Base-by-base conservation (phyloP, 2,888 invertebrate genomes). In the Harpalus rufipes region DNA sequence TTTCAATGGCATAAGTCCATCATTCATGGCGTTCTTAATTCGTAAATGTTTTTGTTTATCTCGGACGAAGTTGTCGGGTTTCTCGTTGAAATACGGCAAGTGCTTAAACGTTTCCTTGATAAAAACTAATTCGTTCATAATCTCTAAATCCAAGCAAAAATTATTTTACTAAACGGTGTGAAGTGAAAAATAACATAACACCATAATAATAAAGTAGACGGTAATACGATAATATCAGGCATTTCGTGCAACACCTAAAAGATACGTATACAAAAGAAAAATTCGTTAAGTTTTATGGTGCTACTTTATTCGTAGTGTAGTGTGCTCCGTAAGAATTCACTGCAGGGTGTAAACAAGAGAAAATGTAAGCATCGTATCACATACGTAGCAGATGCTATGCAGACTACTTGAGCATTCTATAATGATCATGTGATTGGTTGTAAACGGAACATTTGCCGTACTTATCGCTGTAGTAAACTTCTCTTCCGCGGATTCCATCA, bases 271-370 rank as follows among this genome's bases (percentile, higher is more conserved):
- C 80, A 61, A 61, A 80, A 14, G 41, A 61, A 80, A 80, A 80
- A 80, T 80, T 80, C 80, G 80, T 80, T 80, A 80, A 80, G 14
- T 80, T 80, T 80, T 80, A 80, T 80, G 80, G 3, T 80, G 7
- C 41, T 25, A 41, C 39, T 80, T 80, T 80, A 80, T 80, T 61
- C 61, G 61, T 59, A 59, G 61, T 59, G 61, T 61, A 61, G 59
- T 80, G 39, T 14, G 56, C 41, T 61, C 1, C 41, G 39, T 76
- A 58, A 78, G 58, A 58, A 58, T 56, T 65, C 25, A 68, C 8
- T n/a, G 68, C 32, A n/a, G 41, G 21, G 32, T 32, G 32, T 32
- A 32, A 32, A 32, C 32, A 32, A 32, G 32, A 32, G 32, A 32
- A 32, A 32, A 32, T 21, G 63, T 63, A 63, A 21, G 21, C 63